A percentile compares a stretch with the other conserved stretches of the same genome.
Conservation (phyloP, 2,797 vertebrate species). For the Rhodeus uyekii region DNA sequence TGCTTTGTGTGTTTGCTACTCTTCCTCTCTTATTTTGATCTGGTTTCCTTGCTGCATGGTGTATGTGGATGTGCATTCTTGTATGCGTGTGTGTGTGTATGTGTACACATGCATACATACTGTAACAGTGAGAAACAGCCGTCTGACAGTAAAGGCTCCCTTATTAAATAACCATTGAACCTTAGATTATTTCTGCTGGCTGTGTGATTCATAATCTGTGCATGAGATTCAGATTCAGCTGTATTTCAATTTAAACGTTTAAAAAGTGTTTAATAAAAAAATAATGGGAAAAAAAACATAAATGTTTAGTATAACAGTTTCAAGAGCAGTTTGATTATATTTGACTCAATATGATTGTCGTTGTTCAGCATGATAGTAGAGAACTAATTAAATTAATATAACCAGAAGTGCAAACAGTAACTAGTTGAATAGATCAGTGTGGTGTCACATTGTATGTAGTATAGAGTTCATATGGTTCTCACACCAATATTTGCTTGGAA, state of each 20-base stretch:
- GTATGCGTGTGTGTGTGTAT: slow-evolving; percentile 3
- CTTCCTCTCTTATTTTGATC: slow-evolving; percentile 1
- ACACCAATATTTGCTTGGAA: not conserved
- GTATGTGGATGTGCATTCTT: not conserved
- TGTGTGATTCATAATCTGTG: not conserved
- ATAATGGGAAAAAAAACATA: too few species aligned
- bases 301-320: not conserved
- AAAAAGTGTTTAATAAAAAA: not conserved
- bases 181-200: not conserved
- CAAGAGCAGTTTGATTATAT: not conserved
- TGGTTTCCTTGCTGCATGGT: slow-evolving; percentile 5
- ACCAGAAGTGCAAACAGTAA: not conserved
- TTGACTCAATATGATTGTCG: not conserved
- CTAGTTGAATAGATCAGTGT: not conserved
- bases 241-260: not conserved
- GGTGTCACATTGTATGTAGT: not conserved
- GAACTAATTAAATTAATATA: not conserved
- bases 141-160: not conserved
- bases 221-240: not conserved
- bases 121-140: not conserved
- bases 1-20: slow-evolving; percentile 15
- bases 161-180: slow-evolving; percentile 4
- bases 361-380: not conserved
- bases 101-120: not conserved
- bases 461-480: not conserved